phyloP scores from a whole-genome alignment of 2,888 invertebrate species.

The Tethea ocularis region DNA sequence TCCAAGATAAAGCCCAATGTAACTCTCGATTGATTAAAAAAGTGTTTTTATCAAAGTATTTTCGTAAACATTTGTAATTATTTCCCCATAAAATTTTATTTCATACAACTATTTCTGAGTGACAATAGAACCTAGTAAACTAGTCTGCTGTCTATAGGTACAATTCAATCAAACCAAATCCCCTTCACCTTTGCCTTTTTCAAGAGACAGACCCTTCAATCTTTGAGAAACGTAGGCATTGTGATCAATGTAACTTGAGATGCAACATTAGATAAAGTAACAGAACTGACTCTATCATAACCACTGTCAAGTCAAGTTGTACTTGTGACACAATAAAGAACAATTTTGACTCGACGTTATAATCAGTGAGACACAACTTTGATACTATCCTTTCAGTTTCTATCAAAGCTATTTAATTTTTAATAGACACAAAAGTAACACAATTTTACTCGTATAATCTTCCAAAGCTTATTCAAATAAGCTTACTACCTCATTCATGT shows the following conservation, averaged over 20 bases:
- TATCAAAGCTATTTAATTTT: background rate
- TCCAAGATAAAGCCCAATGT: too few species aligned
- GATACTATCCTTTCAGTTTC: background rate
- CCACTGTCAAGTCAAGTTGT: slow-evolving; percentile 46
- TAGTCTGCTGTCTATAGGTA: background rate
- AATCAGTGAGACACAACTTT: background rate
- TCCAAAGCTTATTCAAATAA: background rate
- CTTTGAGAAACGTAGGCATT: slow-evolving; percentile 28
- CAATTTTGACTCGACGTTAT: background rate
- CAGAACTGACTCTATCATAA: slow-evolving; percentile 50
- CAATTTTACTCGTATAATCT: background rate
- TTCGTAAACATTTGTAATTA: too few species aligned
- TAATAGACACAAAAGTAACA: background rate
- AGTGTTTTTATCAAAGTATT: too few species aligned
- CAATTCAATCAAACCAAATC: background rate
- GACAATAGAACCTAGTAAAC: background rate
- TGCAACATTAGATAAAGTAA: slow-evolving; percentile 50
- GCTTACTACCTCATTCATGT: background rate
- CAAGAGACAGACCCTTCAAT: slow-evolving; percentile 36
- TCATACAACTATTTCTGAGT: background rate
- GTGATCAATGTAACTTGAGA: slow-evolving; percentile 47
- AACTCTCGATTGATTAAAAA: too few species aligned
- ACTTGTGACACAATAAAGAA: slow-evolving; percentile 34
- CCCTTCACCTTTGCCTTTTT: slow-evolving; percentile 2
- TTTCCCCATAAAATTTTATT: background rate